Evolutionary conservation across 2,888 invertebrate species (phyloP).

Genomic region (Nycteola revayana): DNA sequence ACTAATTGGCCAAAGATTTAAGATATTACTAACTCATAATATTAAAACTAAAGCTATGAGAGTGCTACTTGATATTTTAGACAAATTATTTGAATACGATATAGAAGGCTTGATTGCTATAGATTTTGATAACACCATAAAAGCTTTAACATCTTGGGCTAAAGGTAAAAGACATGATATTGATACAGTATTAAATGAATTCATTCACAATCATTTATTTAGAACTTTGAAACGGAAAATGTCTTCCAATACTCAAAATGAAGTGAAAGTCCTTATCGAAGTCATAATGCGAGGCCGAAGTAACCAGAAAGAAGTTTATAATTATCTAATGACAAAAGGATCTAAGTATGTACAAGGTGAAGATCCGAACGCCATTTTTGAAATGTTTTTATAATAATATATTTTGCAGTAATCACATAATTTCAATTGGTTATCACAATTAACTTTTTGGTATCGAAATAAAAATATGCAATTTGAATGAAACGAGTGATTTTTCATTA

Average conservation of each 20-base stretch:
- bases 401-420: too few relatives aligned
- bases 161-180: constrained; percentile 14
- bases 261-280: constrained; percentile 40
- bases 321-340: constrained; percentile 37
- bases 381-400: too few relatives aligned
- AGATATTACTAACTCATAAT: constrained; percentile 20
- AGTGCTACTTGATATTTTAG: constrained; percentile 46
- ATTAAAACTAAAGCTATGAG: constrained; percentile 34
- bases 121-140: constrained; percentile 28
- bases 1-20: constrained; percentile 35
- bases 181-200: constrained; percentile 18
- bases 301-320: constrained; percentile 10
- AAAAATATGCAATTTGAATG: too few relatives aligned
- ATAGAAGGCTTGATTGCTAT: constrained; percentile 30
- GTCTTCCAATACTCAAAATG: constrained; percentile 26
- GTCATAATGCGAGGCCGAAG: constrained; percentile 31
- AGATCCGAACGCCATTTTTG: too few relatives aligned
- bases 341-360: constrained; percentile 32
- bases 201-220: constrained; percentile 12
- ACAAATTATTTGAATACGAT: constrained; percentile 35
- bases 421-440: too few relatives aligned
- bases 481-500: too few relatives aligned
- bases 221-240: constrained; percentile 30
- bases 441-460: too few relatives aligned
- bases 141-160: constrained; percentile 31